Percentiles rank a stretch among this genome's conserved stretches.
Conservation (phyloP, 1,140 invertebrate species). For the Nomia melanderi region DNA sequence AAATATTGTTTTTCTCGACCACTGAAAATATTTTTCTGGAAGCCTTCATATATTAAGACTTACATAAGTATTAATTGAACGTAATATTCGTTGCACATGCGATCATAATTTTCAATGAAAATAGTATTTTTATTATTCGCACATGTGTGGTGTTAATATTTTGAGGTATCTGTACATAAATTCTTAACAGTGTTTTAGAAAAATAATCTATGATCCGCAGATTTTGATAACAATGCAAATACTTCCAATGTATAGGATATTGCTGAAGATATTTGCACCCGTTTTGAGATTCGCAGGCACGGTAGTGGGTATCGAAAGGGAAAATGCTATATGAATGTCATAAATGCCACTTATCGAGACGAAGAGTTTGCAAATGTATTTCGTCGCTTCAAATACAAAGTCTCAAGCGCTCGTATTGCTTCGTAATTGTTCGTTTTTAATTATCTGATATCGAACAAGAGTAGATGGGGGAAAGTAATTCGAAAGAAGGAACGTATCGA, state of each 20-base stretch:
- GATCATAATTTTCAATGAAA: neutral
- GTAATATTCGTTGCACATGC: too few species aligned
- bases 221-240: neutral
- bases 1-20: neutral
- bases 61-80: neutral
- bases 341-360: slow-evolving; percentile 1
- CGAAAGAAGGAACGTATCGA: slow-evolving; percentile 30
- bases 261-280: slow-evolving; percentile 10
- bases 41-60: neutral
- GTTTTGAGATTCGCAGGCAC: slow-evolving; percentile 33
- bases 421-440: slow-evolving; percentile 2
- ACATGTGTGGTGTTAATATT: too few species aligned
- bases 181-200: neutral
- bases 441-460: neutral
- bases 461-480: slow-evolving; percentile 24
- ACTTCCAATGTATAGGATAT: neutral
- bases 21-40: neutral
- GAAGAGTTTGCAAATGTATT: neutral
- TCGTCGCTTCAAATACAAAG: neutral
- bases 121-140: too few species aligned
- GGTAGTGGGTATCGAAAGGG: slow-evolving; percentile 72
- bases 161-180: neutral
- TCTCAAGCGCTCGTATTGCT: neutral
- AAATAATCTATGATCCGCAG: neutral
- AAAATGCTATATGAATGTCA: slow-evolving; percentile 57